Percentiles rank a stretch among this genome's conserved stretches.
phyloP scores from a whole-genome alignment of 2,113 vertebrate genomes.

The Polyodon spathula region DNA sequence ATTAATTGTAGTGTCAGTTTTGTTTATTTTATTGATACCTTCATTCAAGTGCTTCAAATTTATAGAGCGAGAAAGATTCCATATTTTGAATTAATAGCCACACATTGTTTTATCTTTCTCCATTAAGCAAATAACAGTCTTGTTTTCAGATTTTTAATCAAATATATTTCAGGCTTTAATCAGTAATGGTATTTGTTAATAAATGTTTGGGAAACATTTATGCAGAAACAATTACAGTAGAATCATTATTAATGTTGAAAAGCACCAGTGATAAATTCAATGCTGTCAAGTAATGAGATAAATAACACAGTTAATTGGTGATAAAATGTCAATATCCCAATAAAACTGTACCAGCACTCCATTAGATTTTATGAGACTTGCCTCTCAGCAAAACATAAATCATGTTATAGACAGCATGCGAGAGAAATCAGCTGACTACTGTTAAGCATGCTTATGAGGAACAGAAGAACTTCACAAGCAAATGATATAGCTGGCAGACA shows the following conservation, averaged over 20 bases:
- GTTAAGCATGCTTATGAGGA: conserved; percentile 24
- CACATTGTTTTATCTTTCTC: no score
- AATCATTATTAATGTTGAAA: conserved; percentile 27
- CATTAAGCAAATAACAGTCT: no score
- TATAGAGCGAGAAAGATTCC: no score
- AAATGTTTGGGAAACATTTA: conserved; percentile 4
- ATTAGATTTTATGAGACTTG: conserved; percentile 42
- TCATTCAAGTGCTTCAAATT: no score
- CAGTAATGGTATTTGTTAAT: background rate
- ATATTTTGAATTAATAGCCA: no score
- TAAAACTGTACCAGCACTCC: conserved; percentile 31
- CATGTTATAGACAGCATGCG: conserved; percentile 26
- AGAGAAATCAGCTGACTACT: conserved; percentile 35
- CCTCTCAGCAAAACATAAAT: conserved; percentile 43
- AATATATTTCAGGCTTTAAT: background rate
- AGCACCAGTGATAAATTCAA: conserved; percentile 30
- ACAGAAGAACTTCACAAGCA: background rate
- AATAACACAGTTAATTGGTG: conserved; percentile 34
- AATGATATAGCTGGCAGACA: background rate
- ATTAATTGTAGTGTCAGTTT: no score
- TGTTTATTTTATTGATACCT: no score
- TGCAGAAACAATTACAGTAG: conserved; percentile 2
- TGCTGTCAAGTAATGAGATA: conserved; percentile 32
- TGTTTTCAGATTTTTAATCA: no score
- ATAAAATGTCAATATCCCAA: conserved; percentile 47